Evolutionary conservation across 2,888 invertebrate species (phyloP), one percentile per base, ranked within the genome.

Genomic region (Acrocyrtus sp.): DNA sequence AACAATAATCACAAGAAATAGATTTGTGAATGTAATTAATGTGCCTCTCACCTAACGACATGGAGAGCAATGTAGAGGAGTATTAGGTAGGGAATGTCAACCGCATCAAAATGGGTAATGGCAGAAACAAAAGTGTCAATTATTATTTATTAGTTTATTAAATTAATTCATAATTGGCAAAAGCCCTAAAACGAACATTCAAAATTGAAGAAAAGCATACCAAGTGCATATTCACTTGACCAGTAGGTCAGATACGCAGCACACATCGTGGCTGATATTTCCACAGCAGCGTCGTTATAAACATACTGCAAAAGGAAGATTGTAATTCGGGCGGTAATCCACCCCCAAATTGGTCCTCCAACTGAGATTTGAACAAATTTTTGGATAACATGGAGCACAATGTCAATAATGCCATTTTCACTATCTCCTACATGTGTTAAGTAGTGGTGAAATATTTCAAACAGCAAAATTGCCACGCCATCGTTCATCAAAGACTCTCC

Each of bases 1-100:
- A 83, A 82, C n/a, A 39, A n/a, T n/a, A 54, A 43, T 39, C n/a
- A 48, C 6, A 60, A 47, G 27, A 85, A 84, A 17, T 86, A 83
- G 73, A 84, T 86, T 77, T 87, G 34, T 12, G 12, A 34, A 12
- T 34, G 34, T 34, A 12, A 34, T 34, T 34, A 34, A 56, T 27
- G 26, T 21, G 17, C 43, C 45, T 48, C 62, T 53, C 77, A 85
- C 85, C 85, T 83, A 54, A 84, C 83, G n/a, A 84, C 81, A 67
- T 82, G 83, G 19, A 84, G 77, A 0, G 83, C 83, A 57, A 84
- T 79, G 74, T 85, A 85, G 3, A 85, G 82, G 82, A 86, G 65
- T 84, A 87, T 79, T 83, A 87, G 82, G 84, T 87, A 77, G 85
- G 87, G 66, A 85, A 86, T 63, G 84, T 86, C 85, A 83, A 86